Conservation (phyloP, 2,888 invertebrate genomes). For the Loripinus fragilis region DNA sequence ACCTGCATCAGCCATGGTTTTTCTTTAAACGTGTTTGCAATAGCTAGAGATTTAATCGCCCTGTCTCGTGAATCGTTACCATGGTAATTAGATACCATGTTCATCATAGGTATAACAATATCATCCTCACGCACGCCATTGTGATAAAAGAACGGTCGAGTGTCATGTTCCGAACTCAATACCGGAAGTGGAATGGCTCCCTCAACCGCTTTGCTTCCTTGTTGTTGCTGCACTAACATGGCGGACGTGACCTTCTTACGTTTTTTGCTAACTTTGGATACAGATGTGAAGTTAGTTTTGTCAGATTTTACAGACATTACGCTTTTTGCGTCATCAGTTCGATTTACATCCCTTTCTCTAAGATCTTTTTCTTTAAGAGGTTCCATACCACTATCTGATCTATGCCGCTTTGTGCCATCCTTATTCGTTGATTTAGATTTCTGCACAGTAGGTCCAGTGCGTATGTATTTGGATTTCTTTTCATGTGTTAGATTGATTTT, state of each 20-base stretch:
- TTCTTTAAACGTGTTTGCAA: constrained; percentile 81
- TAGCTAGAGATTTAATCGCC: constrained; percentile 80
- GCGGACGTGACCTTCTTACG: constrained; percentile 65
- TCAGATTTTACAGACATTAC: constrained; percentile 56
- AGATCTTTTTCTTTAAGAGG: constrained; percentile 16
- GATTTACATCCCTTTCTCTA: constrained; percentile 20
- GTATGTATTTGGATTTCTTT: constrained; percentile 54
- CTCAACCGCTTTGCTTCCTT: constrained; percentile 69
- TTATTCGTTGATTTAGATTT: constrained; percentile 38
- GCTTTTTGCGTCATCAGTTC: constrained; percentile 5
- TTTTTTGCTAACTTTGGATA: constrained; percentile 48
- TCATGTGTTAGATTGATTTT: constrained; percentile 41
- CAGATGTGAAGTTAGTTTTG: constrained; percentile 48
- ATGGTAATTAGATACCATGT: constrained; percentile 74
- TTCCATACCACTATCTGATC: neutral
- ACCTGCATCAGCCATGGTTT: constrained; percentile 82
- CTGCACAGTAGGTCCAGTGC: constrained; percentile 36
- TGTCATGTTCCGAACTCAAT: constrained; percentile 72
- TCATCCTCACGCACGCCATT: constrained; percentile 74
- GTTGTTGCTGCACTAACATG: constrained; percentile 66
- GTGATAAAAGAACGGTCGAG: constrained; percentile 79
- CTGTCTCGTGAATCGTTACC: constrained; percentile 79
- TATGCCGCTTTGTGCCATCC: neutral
- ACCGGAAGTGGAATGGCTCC: constrained; percentile 77
- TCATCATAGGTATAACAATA: constrained; percentile 72